A percentile compares a stretch with the other conserved stretches of the same genome.
phyloP scores from a whole-genome alignment of 2,113 vertebrate genomes.

The Haliaeetus leucogaster region DNA sequence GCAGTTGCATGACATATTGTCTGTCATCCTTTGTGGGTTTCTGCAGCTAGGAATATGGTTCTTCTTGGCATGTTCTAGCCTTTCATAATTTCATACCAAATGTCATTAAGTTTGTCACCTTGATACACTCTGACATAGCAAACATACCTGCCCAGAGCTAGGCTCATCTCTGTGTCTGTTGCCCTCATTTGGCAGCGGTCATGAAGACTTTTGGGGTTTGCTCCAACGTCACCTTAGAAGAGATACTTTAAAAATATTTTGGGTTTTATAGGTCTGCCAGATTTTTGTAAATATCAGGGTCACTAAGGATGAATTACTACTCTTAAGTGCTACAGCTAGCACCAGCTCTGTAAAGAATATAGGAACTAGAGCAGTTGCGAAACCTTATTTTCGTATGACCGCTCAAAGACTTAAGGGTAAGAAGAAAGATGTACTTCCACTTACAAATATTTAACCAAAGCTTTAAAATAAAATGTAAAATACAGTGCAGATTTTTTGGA shows the following conservation, averaged over 20 bases:
- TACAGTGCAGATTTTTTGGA: not conserved
- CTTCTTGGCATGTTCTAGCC: not conserved
- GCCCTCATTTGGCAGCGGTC: rapidly evolving
- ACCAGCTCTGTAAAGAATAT: not conserved
- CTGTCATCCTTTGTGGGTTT: not conserved
- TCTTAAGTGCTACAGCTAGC: not conserved
- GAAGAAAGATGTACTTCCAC: not conserved
- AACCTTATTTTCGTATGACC: not conserved
- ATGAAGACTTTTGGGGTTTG: not conserved
- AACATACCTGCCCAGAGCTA: not conserved
- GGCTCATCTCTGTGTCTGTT: not conserved
- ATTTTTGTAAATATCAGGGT: conserved; percentile 12
- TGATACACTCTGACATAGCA: not conserved
- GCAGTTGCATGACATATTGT: not conserved
- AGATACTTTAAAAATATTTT: not conserved
- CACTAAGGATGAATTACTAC: conserved; percentile 19
- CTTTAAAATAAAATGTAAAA: not conserved
- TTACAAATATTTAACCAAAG: not conserved
- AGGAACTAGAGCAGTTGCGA: not conserved
- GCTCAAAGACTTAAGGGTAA: not conserved
- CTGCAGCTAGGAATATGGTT: not conserved
- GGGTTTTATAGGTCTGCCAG: conserved; percentile 13
- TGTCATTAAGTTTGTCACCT: not conserved
- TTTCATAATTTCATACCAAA: not conserved
- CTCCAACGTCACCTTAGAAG: not conserved